phyloP scores from a whole-genome alignment of 2,888 invertebrate genomes.

The Cyaniris semiargus region DNA sequence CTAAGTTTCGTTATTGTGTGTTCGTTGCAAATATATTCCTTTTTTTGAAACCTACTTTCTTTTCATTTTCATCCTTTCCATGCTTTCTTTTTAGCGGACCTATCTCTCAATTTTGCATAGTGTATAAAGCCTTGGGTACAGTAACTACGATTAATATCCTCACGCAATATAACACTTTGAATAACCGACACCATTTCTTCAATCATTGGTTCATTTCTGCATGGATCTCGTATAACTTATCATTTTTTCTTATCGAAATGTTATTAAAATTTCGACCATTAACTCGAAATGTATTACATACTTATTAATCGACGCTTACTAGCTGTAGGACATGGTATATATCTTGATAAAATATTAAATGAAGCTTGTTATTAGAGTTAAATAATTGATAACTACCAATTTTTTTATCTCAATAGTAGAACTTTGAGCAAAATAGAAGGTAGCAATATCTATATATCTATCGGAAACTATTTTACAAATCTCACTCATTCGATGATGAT shows the following conservation, averaged over 20 bases:
- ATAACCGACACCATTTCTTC: conserved; percentile 80
- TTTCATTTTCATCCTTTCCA: conserved; percentile 78
- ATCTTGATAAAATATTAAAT: conserved; percentile 53
- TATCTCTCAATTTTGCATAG: conserved; percentile 66
- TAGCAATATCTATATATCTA: neutral
- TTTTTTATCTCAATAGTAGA: conserved; percentile 43
- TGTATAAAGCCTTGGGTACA: conserved; percentile 72
- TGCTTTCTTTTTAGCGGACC: conserved; percentile 75
- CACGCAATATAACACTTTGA: conserved; percentile 58
- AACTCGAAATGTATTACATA: conserved; percentile 46
- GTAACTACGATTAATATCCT: conserved; percentile 61
- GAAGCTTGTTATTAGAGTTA: conserved; percentile 75
- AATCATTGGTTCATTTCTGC: conserved; percentile 77
- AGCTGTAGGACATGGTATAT: conserved; percentile 26
- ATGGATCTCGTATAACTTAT: conserved; percentile 71
- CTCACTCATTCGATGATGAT: too few relatives aligned
- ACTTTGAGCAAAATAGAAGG: conserved; percentile 41
- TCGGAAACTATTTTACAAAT: too few relatives aligned
- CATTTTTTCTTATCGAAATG: conserved; percentile 52
- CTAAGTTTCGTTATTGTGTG: conserved; percentile 77
- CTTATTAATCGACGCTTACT: conserved; percentile 40
- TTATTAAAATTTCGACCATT: conserved; percentile 51
- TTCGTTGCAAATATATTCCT: conserved; percentile 80
- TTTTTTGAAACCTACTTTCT: conserved; percentile 75
- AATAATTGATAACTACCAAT: conserved; percentile 17